Base-by-base conservation (phyloP, 2,113 vertebrate genomes). In the Triplophysa dalaica region DNA sequence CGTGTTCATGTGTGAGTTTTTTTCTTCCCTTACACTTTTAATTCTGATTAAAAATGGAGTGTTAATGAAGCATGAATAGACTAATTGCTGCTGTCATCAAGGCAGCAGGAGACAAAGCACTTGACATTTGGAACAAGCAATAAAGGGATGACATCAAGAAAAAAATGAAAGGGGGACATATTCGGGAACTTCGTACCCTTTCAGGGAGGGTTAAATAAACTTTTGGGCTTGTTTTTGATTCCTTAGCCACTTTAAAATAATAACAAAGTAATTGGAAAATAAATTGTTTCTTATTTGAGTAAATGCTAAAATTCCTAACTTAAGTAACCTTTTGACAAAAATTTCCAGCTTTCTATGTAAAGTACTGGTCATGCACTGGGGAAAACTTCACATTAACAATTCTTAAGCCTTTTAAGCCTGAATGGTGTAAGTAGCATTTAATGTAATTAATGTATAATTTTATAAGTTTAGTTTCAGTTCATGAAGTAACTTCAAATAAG, bases 21-120 rank as follows among this genome's bases (percentile, higher is more conserved):
- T 79, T 64, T 56, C 68, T 29, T n/a, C 58, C 13, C 67, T 63
- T 56, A 64, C 81, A 76, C 70, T 84, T 88, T 86, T 84, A 85
- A 85, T 88, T 86, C 86, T 86, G 87, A 88, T 88, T 87, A 86
- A 86, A 88, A 88, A 88, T 81, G 76, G 79, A 79, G 56, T 63
- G 82, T 86, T 88, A 88, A 88, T 88, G 87, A 87, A 86, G 86
- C 87, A 85, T 85, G 87, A 84, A 84, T 81, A 83, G 87, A 88
- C 87, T 88, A 86, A 88, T 88, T 88, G 87, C 85, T 66, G 87
- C 87, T 86, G 87, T 88, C 87, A 88, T 81, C 82, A 85, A 80
- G 86, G 81, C 86, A 78, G 85, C 86, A 81, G 86, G 83, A 88
- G 87, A 88, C 85, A 88, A 88, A 88, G 83, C 75, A 86, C 85